phyloP scores from a whole-genome alignment of 2,888 invertebrate genomes.

The Lagria hirta region DNA sequence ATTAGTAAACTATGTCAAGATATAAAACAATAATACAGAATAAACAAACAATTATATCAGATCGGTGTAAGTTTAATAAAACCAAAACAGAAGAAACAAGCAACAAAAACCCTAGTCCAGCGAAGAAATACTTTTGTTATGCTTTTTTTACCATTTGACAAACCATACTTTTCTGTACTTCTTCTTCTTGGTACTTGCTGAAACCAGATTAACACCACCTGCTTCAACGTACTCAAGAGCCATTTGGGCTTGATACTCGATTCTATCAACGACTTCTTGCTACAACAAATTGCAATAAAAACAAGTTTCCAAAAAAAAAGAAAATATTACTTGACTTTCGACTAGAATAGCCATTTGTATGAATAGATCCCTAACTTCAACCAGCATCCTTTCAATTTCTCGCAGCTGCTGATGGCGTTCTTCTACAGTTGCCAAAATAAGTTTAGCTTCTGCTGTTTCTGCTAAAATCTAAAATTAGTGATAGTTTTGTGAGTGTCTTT shows the following conservation, averaged over 20 bases:
- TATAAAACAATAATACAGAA: no score
- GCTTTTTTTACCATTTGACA: not conserved
- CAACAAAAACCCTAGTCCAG: not conserved
- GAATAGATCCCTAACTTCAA: conserved; percentile 80
- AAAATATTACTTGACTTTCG: conserved; percentile 67
- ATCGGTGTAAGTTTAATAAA: no score
- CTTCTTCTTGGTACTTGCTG: conserved; percentile 56
- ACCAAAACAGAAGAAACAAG: no score
- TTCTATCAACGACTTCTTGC: conserved; percentile 67
- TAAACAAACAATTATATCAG: no score
- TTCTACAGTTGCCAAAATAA: conserved; percentile 77
- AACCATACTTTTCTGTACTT: conserved; percentile 58
- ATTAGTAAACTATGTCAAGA: no score
- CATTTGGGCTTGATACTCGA: conserved; percentile 66
- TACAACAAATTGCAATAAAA: conserved; percentile 48
- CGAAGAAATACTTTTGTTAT: conserved; percentile 1
- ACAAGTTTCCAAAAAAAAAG: no score
- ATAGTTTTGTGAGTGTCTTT: conserved; percentile 3
- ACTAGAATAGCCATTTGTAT: conserved; percentile 79
- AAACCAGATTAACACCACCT: conserved; percentile 59
- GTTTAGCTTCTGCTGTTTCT: conserved; percentile 75
- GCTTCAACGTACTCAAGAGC: conserved; percentile 62
- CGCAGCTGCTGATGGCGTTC: conserved; percentile 79
- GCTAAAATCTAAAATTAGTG: conserved; percentile 66
- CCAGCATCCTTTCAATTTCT: conserved; percentile 77